Percentiles rank a stretch among this genome's conserved stretches.
phyloP scores from a whole-genome alignment of 2,888 invertebrate genomes.

The Mermis nigrescens region DNA sequence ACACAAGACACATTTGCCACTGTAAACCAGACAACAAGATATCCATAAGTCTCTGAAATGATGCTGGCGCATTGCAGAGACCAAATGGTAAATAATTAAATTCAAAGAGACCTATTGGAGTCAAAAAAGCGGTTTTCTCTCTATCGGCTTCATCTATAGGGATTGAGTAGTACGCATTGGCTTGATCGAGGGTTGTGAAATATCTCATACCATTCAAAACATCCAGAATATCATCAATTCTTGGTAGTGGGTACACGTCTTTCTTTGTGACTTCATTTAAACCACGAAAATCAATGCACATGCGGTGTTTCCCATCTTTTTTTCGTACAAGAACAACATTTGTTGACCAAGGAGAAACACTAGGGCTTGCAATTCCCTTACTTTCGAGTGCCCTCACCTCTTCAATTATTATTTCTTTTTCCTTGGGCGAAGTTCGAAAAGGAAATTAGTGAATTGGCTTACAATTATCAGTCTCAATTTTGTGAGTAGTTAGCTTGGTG shows the following conservation, averaged over 20 bases:
- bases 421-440: background rate
- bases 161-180: conserved; percentile 16
- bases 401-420: background rate
- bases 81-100: conserved; percentile 22
- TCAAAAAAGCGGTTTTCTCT: conserved; percentile 19
- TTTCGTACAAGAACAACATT: conserved; percentile 28
- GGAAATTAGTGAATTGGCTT: background rate
- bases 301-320: conserved; percentile 19
- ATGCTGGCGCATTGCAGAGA: conserved; percentile 17
- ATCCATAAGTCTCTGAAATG: conserved; percentile 20
- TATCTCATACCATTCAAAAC: conserved; percentile 7
- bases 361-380: conserved; percentile 9
- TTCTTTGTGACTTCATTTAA: conserved; percentile 15
- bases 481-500: background rate
- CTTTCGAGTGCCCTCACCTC: background rate
- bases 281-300: conserved; percentile 18
- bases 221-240: conserved; percentile 13
- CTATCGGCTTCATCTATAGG: conserved; percentile 13
- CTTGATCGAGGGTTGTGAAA: conserved; percentile 15
- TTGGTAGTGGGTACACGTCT: conserved; percentile 14
- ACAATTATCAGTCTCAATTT: background rate
- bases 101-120: conserved; percentile 17
- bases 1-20: conserved; percentile 17
- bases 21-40: conserved; percentile 14
- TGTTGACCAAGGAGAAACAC: conserved; percentile 14